Conservation (phyloP, 2,888 invertebrate genomes). For the Ennomos quercinarius region DNA sequence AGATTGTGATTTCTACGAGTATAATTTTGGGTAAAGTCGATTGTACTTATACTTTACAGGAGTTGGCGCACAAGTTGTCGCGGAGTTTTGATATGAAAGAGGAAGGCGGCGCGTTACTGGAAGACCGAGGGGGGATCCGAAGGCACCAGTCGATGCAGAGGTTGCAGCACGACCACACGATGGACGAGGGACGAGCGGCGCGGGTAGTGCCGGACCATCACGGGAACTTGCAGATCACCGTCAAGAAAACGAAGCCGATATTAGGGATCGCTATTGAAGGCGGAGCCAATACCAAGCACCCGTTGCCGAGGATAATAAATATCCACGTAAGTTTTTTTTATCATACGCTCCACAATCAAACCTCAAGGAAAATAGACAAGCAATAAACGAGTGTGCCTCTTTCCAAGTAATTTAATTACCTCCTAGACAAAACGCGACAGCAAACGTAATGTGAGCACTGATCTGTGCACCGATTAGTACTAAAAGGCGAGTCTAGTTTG, state of each 20-base stretch:
- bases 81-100: constrained; percentile 96
- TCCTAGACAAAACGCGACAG: constrained; percentile 24
- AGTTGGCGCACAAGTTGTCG: constrained; percentile 94
- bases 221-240: constrained; percentile 94
- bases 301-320: constrained; percentile 97
- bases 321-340: constrained; percentile 92
- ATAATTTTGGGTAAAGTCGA: constrained; percentile 4
- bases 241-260: constrained; percentile 97
- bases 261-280: constrained; percentile 99
- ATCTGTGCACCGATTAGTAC: constrained; percentile 30
- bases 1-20: constrained; percentile 2
- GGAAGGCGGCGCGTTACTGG: constrained; percentile 90
- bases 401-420: constrained; percentile 14
- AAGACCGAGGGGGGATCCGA: constrained; percentile 88
- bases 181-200: constrained; percentile 83
- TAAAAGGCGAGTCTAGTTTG: constrained; percentile 33
- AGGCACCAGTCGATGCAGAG: constrained; percentile 92
- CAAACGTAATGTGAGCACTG: constrained; percentile 24
- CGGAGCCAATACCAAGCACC: constrained; percentile 97
- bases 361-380: no score
- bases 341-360: no score
- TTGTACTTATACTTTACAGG: constrained; percentile 83
- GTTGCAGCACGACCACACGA: constrained; percentile 85
- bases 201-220: constrained; percentile 93
- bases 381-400: no score